phyloP scores from a whole-genome alignment of 2,888 invertebrate species.

The Axea sp. region DNA sequence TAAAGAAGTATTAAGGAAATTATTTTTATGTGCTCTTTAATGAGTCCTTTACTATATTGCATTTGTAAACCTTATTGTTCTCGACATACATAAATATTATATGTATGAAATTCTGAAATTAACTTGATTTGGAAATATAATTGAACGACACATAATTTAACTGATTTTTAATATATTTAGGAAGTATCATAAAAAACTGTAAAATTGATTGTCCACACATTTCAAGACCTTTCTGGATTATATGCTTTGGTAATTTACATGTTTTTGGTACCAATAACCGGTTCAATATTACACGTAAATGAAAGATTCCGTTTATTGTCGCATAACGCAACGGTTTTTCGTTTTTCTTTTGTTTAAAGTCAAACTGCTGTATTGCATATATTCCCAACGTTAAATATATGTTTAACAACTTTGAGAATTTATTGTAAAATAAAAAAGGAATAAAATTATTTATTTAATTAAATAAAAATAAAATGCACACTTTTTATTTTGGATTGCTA shows the following conservation, averaged over 20 bases:
- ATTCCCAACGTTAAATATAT: background rate
- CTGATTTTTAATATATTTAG: too few species aligned
- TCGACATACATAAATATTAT: too few species aligned
- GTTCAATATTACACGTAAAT: slow-evolving; percentile 16
- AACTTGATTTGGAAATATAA: too few species aligned
- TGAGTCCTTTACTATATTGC: too few species aligned
- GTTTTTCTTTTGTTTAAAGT: slow-evolving; percentile 12
- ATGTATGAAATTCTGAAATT: too few species aligned
- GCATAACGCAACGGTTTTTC: background rate
- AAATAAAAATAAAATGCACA: slow-evolving; percentile 8
- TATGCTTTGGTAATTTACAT: slow-evolving; percentile 30
- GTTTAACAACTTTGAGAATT: background rate
- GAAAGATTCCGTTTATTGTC: slow-evolving; percentile 13
- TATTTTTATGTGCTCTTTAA: too few species aligned
- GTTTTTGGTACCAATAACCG: slow-evolving; percentile 3
- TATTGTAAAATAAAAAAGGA: background rate
- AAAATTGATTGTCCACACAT: too few species aligned
- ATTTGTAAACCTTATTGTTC: too few species aligned
- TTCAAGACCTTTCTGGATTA: too few species aligned
- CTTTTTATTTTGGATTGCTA: slow-evolving; percentile 1
- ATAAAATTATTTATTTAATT: background rate
- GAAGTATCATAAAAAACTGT: too few species aligned
- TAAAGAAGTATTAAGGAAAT: too few species aligned
- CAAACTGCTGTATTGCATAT: background rate
- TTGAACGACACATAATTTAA: too few species aligned